Conservation (phyloP, 2,797 vertebrate species). For the Enteromius paludinosus region DNA sequence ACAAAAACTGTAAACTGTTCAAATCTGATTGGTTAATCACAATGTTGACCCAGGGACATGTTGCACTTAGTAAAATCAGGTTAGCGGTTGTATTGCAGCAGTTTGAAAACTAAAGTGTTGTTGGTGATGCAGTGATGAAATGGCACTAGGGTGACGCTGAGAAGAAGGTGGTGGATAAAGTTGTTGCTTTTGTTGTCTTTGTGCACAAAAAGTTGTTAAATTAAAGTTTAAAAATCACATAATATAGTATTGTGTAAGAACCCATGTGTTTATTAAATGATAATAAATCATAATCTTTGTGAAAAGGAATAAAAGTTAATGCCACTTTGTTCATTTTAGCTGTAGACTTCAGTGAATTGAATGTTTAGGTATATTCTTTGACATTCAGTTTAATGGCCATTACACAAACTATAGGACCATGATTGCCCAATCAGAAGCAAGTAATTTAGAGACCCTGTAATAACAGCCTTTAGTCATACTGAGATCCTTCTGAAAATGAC, state of each 20-base stretch:
- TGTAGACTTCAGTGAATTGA: background rate
- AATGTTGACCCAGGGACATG: no score
- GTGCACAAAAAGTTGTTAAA: no score
- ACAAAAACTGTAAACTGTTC: no score
- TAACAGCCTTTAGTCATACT: conserved; percentile 18
- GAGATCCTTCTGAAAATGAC: conserved; percentile 20
- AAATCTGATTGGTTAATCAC: no score
- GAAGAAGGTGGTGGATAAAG: background rate
- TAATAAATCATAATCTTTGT: background rate
- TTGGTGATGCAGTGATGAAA: background rate
- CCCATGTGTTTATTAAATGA: background rate
- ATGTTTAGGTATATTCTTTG: background rate
- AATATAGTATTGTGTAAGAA: background rate
- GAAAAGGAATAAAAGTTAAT: background rate
- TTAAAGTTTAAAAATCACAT: background rate
- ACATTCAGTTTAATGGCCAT: background rate
- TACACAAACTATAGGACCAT: background rate
- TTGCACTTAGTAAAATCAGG: no score
- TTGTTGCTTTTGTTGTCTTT: no score
- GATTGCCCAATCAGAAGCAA: background rate
- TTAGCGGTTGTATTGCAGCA: background rate
- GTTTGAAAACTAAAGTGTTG: background rate
- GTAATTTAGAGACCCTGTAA: conserved; percentile 1
- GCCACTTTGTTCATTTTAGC: background rate
- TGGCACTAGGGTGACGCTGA: background rate